A percentile compares a stretch with the other conserved stretches of the same genome.
phyloP scores from a whole-genome alignment of 2,888 invertebrate species.

The Epiblema foenella region DNA sequence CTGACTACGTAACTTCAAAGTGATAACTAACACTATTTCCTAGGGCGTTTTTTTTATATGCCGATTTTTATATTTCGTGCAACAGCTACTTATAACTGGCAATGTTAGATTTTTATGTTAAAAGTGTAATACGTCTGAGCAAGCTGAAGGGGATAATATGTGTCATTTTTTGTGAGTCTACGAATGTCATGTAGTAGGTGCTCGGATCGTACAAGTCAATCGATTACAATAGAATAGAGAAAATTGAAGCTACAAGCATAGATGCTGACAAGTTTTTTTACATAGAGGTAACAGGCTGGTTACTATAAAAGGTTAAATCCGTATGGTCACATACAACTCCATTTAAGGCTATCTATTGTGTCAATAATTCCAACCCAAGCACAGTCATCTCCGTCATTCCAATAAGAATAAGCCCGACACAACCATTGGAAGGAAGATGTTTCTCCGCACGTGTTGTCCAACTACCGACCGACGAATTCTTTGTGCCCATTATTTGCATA shows the following conservation, averaged over 20 bases:
- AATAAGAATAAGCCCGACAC: slow-evolving; percentile 65
- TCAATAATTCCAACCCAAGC: slow-evolving; percentile 53
- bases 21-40: background rate
- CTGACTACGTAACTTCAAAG: background rate
- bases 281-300: background rate
- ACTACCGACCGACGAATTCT: slow-evolving; percentile 76
- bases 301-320: too few relatives aligned
- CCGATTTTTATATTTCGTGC: background rate
- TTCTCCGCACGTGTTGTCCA: slow-evolving; percentile 81
- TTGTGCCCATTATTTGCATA: slow-evolving; percentile 82
- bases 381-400: slow-evolving; percentile 49
- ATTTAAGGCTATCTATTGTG: slow-evolving; percentile 23
- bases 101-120: background rate
- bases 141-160: background rate
- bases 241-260: background rate
- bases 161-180: background rate
- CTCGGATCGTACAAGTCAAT: background rate
- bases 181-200: background rate
- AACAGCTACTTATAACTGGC: background rate
- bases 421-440: slow-evolving; percentile 75
- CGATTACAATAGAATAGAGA: background rate
- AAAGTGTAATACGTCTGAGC: background rate
- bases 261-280: background rate
- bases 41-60: background rate
- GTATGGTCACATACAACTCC: slow-evolving; percentile 15